Evolutionary conservation across 64 coral and sea anemone species (phyloP).

Genomic region (Dendronephthya gigantea): DNA sequence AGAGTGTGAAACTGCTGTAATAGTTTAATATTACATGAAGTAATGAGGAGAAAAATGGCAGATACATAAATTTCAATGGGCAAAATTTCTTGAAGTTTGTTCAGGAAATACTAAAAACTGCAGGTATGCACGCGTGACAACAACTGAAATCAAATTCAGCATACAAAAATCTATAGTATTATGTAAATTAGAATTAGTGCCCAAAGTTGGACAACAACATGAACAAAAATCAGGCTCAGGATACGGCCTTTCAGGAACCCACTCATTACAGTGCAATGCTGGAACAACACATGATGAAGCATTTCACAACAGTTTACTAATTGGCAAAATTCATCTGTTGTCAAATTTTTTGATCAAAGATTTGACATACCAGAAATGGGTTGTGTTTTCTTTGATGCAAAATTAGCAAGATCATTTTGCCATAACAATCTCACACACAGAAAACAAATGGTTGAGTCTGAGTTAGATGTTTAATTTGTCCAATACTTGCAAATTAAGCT

Average conservation of each 20-base stretch:
- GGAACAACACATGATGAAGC: neutral
- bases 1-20: neutral
- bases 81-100: neutral
- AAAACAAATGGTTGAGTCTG: neutral
- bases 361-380: neutral
- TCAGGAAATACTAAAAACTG: neutral
- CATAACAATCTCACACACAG: neutral
- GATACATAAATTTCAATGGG: neutral
- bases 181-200: neutral
- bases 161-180: neutral
- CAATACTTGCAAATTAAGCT: no score
- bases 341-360: neutral
- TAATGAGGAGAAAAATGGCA: neutral
- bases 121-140: neutral
- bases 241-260: neutral
- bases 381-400: neutral
- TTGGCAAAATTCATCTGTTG: neutral
- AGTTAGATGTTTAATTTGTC: no score
- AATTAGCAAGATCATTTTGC: neutral
- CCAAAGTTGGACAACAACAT: neutral
- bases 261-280: neutral
- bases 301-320: neutral
- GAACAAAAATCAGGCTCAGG: neutral
- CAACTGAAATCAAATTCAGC: neutral
- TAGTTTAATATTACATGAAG: neutral